phyloP scores from a whole-genome alignment of 2,797 vertebrate genomes.

The Acrossocheilus wenchowensis region DNA sequence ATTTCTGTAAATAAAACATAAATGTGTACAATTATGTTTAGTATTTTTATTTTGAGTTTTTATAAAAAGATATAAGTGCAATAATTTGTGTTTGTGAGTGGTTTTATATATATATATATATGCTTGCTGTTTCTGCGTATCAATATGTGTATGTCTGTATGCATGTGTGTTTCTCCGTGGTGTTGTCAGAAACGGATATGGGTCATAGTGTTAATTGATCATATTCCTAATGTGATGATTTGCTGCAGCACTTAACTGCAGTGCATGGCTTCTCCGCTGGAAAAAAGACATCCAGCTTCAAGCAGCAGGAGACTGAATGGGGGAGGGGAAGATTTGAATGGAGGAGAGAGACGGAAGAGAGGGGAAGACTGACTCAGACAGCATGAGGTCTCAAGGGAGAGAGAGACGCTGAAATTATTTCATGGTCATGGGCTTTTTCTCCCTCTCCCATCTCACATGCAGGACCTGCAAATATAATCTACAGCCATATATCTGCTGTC shows the following conservation, averaged over 20 bases:
- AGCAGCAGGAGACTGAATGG: slow-evolving; percentile 75
- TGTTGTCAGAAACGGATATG: slow-evolving; percentile 68
- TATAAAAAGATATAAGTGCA: neutral
- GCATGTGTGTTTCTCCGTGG: slow-evolving; percentile 36
- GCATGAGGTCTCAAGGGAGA: slow-evolving; percentile 80
- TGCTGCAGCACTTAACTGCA: slow-evolving; percentile 80
- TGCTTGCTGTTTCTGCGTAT: slow-evolving; percentile 25
- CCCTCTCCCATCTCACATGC: slow-evolving; percentile 63
- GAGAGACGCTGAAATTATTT: slow-evolving; percentile 82
- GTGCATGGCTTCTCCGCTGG: slow-evolving; percentile 66
- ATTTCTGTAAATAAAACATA: neutral
- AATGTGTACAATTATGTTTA: neutral
- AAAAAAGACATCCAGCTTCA: slow-evolving; percentile 79
- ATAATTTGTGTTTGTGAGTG: neutral
- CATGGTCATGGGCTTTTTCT: slow-evolving; percentile 75
- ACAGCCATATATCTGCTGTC: slow-evolving; percentile 76
- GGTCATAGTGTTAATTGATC: slow-evolving; percentile 78
- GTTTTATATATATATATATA: neutral
- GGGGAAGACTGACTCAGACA: slow-evolving; percentile 76
- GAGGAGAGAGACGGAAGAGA: slow-evolving; percentile 52
- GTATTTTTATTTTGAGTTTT: neutral
- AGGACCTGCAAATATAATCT: slow-evolving; percentile 79
- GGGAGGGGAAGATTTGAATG: slow-evolving; percentile 36
- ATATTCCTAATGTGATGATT: slow-evolving; percentile 82
- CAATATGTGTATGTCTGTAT: slow-evolving; percentile 34